phyloP scores from a whole-genome alignment of 2,113 vertebrate species.

The Bettongia penicillata region DNA sequence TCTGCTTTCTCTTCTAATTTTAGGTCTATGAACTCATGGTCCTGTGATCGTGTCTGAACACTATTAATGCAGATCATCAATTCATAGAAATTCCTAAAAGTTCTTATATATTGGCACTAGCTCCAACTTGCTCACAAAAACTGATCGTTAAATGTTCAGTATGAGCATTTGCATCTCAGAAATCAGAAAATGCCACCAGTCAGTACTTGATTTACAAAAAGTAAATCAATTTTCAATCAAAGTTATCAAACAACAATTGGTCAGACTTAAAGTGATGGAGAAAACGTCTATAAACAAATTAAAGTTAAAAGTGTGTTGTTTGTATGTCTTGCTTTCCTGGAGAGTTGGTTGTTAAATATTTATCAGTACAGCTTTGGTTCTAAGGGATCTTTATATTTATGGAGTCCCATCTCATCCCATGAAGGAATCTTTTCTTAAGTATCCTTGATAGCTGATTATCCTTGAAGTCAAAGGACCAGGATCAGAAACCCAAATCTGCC shows the following conservation, averaged over 20 bases:
- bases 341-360: neutral
- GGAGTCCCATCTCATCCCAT: neutral
- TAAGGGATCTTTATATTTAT: neutral
- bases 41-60: neutral
- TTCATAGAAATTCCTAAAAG: neutral
- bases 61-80: neutral
- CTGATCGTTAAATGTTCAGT: neutral
- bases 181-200: neutral
- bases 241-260: neutral
- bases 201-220: neutral
- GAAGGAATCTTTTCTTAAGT: neutral
- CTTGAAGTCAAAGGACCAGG: neutral
- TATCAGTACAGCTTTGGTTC: neutral
- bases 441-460: neutral
- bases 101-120: neutral
- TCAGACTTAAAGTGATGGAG: neutral
- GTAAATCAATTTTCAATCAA: neutral
- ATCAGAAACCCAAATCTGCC: neutral
- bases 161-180: neutral
- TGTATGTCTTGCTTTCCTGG: neutral
- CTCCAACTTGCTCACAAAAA: neutral
- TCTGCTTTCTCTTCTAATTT: neutral
- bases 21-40: neutral
- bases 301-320: neutral
- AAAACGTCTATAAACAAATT: neutral